A percentile compares a stretch with the other conserved stretches of the same genome.
Conservation (phyloP, 2,113 vertebrate genomes). For the Cairina moschata region DNA sequence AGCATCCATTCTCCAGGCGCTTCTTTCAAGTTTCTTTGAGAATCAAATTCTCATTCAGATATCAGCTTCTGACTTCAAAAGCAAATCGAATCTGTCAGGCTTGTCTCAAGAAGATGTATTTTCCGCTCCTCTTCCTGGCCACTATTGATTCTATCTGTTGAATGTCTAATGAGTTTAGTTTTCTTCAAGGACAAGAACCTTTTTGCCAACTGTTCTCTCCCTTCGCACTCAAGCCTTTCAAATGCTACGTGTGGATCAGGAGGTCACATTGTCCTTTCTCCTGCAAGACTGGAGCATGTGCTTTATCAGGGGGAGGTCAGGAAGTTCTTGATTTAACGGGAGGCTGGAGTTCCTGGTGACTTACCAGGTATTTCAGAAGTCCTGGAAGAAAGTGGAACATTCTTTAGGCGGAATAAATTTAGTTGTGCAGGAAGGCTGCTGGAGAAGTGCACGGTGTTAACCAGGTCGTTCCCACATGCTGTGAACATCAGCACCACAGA, state of each 20-base stretch:
- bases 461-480: conserved; percentile 24
- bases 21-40: conserved; percentile 59
- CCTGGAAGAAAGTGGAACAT: conserved; percentile 36
- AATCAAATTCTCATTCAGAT: conserved; percentile 47
- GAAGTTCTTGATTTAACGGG: conserved; percentile 44
- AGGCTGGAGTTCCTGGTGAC: conserved; percentile 41
- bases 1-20: conserved; percentile 2
- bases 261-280: neutral
- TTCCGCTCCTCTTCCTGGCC: conserved; percentile 24
- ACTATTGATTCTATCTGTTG: conserved; percentile 23
- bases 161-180: conserved; percentile 56
- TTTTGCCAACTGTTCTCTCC: neutral
- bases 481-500: conserved; percentile 25
- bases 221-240: conserved; percentile 2
- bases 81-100: conserved; percentile 20
- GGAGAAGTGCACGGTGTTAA: conserved; percentile 23
- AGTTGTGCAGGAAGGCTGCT: neutral
- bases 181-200: conserved; percentile 38
- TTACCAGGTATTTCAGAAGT: conserved; percentile 26
- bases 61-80: conserved; percentile 55
- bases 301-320: conserved; percentile 22
- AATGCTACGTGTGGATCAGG: neutral
- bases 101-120: conserved; percentile 34
- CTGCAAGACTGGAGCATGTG: neutral
- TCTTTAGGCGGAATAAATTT: conserved; percentile 48